Conservation (phyloP, 1,140 invertebrate species). For the Ooceraea biroi region DNA sequence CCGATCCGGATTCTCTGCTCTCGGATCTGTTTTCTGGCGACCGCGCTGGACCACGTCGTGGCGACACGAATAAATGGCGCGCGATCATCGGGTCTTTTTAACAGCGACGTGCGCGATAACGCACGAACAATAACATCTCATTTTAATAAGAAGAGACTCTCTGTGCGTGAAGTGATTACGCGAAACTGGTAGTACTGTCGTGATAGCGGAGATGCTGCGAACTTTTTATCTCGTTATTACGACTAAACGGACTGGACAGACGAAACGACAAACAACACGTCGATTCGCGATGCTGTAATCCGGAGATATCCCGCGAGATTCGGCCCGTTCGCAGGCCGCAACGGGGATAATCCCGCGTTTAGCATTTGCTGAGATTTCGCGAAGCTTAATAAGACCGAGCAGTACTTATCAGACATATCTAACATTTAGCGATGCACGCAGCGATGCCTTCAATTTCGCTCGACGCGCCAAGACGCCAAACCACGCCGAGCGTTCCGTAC, state of each 20-base stretch:
- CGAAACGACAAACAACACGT: no score
- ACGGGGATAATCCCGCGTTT: constrained; percentile 48
- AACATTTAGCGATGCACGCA: constrained; percentile 18
- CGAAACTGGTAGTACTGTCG: no score
- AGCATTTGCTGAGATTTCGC: constrained; percentile 43
- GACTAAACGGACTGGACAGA: no score
- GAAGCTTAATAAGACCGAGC: constrained; percentile 35
- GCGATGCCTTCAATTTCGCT: constrained; percentile 42
- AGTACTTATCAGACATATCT: constrained; percentile 39
- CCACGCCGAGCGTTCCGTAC: constrained; percentile 7
- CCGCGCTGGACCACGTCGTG: not conserved
- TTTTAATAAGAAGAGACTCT: no score
- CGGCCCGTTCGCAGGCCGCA: not conserved
- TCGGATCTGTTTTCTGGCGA: no score
- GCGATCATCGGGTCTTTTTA: no score
- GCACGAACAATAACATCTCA: no score
- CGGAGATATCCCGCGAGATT: constrained; percentile 31
- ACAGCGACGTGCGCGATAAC: no score
- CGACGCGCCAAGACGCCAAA: constrained; percentile 42
- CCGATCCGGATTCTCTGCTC: constrained; percentile 24
- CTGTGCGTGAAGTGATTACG: no score
- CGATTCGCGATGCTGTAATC: no score
- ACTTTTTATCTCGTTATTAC: no score
- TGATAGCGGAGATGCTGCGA: no score
- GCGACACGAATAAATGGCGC: not conserved